Evolutionary conservation across 2,797 vertebrate species (phyloP).

Genomic region (Pantherophis vulpinus): DNA sequence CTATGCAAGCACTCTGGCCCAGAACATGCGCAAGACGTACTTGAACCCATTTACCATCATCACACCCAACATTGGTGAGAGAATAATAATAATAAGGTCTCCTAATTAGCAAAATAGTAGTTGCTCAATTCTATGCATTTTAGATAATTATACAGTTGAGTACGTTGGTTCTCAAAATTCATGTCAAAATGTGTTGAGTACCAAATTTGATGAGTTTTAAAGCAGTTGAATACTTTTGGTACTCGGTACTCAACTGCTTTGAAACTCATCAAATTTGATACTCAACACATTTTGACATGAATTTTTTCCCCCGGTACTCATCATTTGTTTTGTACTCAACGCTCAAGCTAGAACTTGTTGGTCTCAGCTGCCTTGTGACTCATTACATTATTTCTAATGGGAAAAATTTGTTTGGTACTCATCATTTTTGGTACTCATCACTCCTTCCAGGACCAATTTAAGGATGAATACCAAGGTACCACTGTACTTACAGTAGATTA

Average conservation of each 20-base stretch:
- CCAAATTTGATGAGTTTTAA: too few relatives aligned
- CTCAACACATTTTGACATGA: background rate
- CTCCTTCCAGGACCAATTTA: background rate
- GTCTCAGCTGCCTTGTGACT: background rate
- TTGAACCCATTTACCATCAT: slow-evolving; percentile 96
- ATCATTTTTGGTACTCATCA: background rate
- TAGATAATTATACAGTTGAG: background rate
- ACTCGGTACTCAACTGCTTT: background rate
- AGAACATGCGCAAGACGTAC: slow-evolving; percentile 97
- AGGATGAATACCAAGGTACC: background rate
- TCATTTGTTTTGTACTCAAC: background rate
- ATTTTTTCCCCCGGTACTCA: background rate
- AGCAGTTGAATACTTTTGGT: too few relatives aligned
- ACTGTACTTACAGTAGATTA: background rate
- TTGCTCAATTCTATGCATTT: background rate
- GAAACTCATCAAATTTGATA: background rate
- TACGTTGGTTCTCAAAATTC: too few relatives aligned
- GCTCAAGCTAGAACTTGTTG: background rate
- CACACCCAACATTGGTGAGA: slow-evolving; percentile 92
- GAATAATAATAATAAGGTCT: background rate
- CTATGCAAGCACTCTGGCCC: slow-evolving; percentile 87
- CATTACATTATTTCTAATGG: background rate
- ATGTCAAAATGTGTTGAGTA: too few relatives aligned
- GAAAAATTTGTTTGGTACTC: background rate
- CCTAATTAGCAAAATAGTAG: background rate